Percentiles rank a stretch among this genome's conserved stretches.
Conservation (phyloP, 2,797 vertebrate species). For the Enteromius anoplus region DNA sequence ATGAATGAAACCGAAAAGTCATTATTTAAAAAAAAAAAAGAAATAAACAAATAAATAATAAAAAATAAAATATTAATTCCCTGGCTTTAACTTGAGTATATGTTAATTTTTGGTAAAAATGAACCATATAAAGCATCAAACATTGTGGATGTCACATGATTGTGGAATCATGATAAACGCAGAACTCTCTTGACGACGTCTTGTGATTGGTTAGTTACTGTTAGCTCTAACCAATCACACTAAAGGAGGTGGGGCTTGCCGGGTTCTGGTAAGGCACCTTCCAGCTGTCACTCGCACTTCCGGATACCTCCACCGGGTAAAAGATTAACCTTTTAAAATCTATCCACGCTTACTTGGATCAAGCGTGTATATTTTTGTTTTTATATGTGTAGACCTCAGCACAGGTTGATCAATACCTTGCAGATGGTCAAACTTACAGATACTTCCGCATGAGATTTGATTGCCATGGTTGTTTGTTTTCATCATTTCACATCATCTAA, state of each 20-base stretch:
- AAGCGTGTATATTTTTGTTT: not conserved
- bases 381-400: not conserved
- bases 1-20: not conserved
- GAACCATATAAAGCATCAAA: not conserved
- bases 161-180: not conserved
- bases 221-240: not conserved
- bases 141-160: not conserved
- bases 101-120: not conserved
- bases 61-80: not conserved
- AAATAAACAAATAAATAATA: too few relatives aligned
- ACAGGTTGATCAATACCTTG: not conserved
- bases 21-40: not conserved
- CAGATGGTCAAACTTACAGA: not conserved
- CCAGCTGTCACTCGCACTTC: not conserved
- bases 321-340: constrained; percentile 9
- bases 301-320: constrained; percentile 4
- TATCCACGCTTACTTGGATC: not conserved
- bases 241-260: not conserved
- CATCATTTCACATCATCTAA: not conserved
- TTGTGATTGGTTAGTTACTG: constrained; percentile 14
- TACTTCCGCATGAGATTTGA: not conserved
- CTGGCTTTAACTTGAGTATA: not conserved
- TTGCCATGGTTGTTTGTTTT: not conserved
- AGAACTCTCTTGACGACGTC: not conserved
- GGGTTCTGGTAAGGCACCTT: too few relatives aligned